A percentile compares a stretch with the other conserved stretches of the same genome.
Evolutionary conservation across 2,113 vertebrate genomes (phyloP).

Genomic region (Melanocharis versteri): DNA sequence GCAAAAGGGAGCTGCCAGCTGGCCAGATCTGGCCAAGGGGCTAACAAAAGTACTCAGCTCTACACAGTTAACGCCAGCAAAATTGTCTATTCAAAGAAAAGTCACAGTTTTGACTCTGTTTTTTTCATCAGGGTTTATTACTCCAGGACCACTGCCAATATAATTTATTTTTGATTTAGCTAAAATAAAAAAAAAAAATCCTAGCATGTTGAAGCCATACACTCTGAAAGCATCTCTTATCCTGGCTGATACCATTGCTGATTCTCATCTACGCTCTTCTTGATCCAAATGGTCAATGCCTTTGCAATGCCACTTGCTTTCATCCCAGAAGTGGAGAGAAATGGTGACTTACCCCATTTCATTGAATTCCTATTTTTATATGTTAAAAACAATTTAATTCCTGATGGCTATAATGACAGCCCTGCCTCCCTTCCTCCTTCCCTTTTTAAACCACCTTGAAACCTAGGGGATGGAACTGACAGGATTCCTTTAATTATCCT

Average conservation of each 20-base stretch:
- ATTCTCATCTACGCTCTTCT: background rate
- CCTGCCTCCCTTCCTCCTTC: background rate
- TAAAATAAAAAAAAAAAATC: background rate
- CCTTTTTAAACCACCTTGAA: background rate
- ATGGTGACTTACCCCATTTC: background rate
- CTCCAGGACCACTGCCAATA: background rate
- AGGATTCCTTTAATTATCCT: slow-evolving; percentile 47
- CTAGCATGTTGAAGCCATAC: background rate
- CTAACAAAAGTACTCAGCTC: slow-evolving; percentile 16
- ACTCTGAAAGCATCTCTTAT: background rate
- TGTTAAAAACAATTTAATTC: background rate
- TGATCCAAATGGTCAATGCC: background rate
- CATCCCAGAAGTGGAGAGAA: background rate
- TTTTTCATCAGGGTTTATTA: slow-evolving; percentile 1
- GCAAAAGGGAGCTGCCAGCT: slow-evolving; percentile 48
- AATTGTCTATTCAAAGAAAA: slow-evolving; percentile 40
- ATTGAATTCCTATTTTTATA: background rate
- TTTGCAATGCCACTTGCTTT: background rate
- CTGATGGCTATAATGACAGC: background rate
- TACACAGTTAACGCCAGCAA: background rate
- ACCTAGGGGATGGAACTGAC: slow-evolving; percentile 1
- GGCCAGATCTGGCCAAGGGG: slow-evolving; percentile 28
- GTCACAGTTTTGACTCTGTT: background rate
- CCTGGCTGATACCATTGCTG: background rate
- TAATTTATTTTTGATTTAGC: background rate